Evolutionary conservation across 2,797 vertebrate genomes (phyloP), one percentile per base, ranked within the genome.

Genomic region (Acipenser ruthenus): DNA sequence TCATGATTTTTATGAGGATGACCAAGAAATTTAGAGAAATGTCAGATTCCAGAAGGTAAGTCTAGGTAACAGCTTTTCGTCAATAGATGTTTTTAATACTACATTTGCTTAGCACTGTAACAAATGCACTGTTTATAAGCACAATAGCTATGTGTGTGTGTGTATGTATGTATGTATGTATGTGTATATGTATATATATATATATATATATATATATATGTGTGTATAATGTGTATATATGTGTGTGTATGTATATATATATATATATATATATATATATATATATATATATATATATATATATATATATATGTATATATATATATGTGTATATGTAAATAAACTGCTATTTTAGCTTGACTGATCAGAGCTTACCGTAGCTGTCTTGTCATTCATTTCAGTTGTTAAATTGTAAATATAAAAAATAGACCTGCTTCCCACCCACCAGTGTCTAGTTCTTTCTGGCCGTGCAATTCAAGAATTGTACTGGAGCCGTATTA

Each of bases 31-130:
- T 83, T 81, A 75, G 81, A 81, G 77, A 85, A 73, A 92, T 92
- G 88, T 84, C 81, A 80, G 85, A 81, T 69, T 80, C 77, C 10
- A 2, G 83, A 83, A 86, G 89, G 89, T 92, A 86, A 59, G 85
- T 70, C 66, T 9, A 8, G 70, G 63, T 62, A 1, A 62, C 60
- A 8, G n/a, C 7, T 37, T 62, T 47, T 47, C 11, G 7, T 37
- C 37, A 2, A n/a, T 37, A 23, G 8, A 37, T 37, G 37, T 5
- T 37, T 37, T 37, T 37, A 37, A 5, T 37, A 4, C 3, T 37
- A 5, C 37, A 37, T 37, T 37, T 23, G 15, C 47, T 18, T 62
- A 7, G 11, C 11, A 48, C 2, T 62, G 60, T 12, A 58, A n/a
- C 12, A 13, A 58, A 58, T 58, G 55, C 55, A 58, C 10, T 12